Percentiles rank a stretch among this genome's conserved stretches.
These are phyloP conservation scores for Amphibalanus amphitrite DNA, from an alignment of 1,140 invertebrate species.

Conservation along the genomic window DNA sequence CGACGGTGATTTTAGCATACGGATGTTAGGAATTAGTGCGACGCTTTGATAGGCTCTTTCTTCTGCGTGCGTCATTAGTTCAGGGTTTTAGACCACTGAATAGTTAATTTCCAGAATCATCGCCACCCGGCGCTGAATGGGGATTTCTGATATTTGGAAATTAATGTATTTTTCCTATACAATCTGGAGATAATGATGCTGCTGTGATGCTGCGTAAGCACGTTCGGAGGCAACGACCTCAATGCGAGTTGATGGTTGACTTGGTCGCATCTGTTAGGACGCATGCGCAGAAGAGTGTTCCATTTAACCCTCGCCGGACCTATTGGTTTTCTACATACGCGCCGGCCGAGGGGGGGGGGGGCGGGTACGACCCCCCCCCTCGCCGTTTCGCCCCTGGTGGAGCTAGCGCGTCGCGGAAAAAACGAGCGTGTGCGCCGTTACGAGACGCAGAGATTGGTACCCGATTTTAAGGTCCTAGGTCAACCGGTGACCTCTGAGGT, in stretches of 20 bases:
- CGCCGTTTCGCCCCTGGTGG: too few species aligned
- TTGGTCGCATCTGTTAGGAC: neutral
- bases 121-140: neutral
- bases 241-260: neutral
- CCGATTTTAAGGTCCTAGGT: too few species aligned
- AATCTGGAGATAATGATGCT: neutral
- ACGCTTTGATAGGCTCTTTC: neutral
- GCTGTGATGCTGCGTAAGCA: neutral
- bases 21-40: neutral
- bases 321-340: too few species aligned
- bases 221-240: neutral
- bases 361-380: too few species aligned
- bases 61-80: neutral
- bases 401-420: too few species aligned
- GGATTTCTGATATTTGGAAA: neutral
- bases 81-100: neutral
- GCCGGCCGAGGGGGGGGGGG: too few species aligned
- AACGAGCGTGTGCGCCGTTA: too few species aligned
- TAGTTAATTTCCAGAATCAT: constrained; percentile 2
- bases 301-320: too few species aligned
- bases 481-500: too few species aligned
- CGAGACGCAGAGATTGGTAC: too few species aligned
- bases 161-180: constrained; percentile 1
- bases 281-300: neutral
- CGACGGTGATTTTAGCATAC: neutral